Evolutionary conservation across 2,888 invertebrate species (phyloP).

Genomic region (Patella depressa): DNA sequence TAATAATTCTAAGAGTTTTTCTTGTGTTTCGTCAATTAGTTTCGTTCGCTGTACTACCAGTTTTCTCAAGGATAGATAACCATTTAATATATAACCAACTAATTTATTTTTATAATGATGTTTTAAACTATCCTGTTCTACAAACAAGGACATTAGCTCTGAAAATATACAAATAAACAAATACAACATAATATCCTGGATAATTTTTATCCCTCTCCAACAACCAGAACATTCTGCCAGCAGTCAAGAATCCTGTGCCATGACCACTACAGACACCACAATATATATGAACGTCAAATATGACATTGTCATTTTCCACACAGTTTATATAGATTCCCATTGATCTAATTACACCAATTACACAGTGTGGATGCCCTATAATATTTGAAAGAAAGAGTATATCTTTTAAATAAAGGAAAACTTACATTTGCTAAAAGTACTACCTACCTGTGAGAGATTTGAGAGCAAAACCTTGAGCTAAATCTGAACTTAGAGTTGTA

Average conservation of each 20-base stretch:
- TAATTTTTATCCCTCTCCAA: too few species aligned
- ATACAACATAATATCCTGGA: too few species aligned
- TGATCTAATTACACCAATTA: too few species aligned
- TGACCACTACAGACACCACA: too few species aligned
- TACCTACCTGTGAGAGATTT: constrained; percentile 82
- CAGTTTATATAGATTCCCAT: too few species aligned
- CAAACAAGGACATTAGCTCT: constrained; percentile 87
- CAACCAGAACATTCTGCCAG: too few species aligned
- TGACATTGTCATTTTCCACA: too few species aligned
- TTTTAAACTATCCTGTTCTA: constrained; percentile 88
- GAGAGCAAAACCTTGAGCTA: constrained; percentile 93
- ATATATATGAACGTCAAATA: too few species aligned
- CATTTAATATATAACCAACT: constrained; percentile 91
- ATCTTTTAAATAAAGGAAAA: too few species aligned
- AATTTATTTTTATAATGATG: constrained; percentile 90
- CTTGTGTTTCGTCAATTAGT: constrained; percentile 95
- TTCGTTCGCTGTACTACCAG: constrained; percentile 95
- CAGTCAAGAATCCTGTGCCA: too few species aligned
- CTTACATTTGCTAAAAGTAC: not conserved
- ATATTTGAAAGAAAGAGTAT: too few species aligned
- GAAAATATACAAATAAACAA: constrained; percentile 26
- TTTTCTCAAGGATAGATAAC: constrained; percentile 90
- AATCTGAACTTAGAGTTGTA: constrained; percentile 91
- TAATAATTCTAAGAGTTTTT: constrained; percentile 89
- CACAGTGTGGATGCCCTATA: too few species aligned